A percentile compares a stretch with the other conserved stretches of the same genome.
Evolutionary conservation across 2,888 invertebrate genomes (phyloP).

Genomic region (Sphecodes monilicornis): DNA sequence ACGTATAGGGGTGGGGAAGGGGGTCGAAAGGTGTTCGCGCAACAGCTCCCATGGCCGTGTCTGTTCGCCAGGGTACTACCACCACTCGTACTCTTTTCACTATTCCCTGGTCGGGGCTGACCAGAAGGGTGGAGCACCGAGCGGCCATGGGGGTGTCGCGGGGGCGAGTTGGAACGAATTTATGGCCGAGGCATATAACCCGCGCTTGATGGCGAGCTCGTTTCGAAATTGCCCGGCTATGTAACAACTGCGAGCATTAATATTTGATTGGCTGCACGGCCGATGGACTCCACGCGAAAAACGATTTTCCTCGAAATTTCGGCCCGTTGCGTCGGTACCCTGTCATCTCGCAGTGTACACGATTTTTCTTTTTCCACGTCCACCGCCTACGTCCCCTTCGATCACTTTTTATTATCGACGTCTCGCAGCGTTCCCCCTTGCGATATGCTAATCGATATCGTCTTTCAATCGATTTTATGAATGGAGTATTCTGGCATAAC

Average conservation of each 20-base stretch:
- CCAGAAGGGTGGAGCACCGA: conserved; percentile 6
- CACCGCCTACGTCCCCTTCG: background rate
- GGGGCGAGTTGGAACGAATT: conserved; percentile 70
- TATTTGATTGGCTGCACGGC: conserved; percentile 70
- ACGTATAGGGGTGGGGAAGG: conserved; percentile 43
- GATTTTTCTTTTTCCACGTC: background rate
- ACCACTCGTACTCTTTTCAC: conserved; percentile 46
- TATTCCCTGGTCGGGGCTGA: conserved; percentile 50
- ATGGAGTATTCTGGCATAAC: background rate
- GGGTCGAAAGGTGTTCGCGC: conserved; percentile 58
- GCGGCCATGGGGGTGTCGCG: conserved; percentile 28
- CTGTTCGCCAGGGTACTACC: conserved; percentile 18
- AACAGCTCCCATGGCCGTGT: conserved; percentile 26
- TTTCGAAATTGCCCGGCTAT: conserved; percentile 70
- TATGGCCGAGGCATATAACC: conserved; percentile 72
- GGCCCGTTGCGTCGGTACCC: conserved; percentile 5
- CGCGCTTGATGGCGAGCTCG: conserved; percentile 67
- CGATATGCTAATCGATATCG: conserved; percentile 10
- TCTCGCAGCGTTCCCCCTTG: background rate
- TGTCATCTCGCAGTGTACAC: conserved; percentile 28
- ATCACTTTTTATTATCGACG: background rate
- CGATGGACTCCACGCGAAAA: conserved; percentile 39
- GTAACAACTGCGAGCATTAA: conserved; percentile 74
- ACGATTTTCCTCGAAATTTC: conserved; percentile 45
- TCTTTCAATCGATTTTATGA: conserved; percentile 29